Evolutionary conservation across 2,113 vertebrate species (phyloP).

Genomic region (Gopherus flavomarginatus): DNA sequence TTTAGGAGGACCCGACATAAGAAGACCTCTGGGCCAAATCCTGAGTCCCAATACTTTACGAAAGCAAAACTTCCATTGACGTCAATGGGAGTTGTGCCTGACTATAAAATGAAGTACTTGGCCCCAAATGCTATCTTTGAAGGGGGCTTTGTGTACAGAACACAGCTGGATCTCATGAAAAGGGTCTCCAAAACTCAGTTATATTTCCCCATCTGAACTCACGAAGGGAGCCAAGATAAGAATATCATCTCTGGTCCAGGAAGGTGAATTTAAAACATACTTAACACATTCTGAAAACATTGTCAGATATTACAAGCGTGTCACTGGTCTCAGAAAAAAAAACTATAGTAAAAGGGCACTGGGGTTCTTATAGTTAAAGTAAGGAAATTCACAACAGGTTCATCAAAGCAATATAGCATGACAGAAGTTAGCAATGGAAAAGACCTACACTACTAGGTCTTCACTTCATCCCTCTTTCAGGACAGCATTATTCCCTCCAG

Average conservation of each 20-base stretch:
- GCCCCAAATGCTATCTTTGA: slow-evolving; percentile 41
- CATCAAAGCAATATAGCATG: not conserved
- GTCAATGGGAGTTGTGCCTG: slow-evolving; percentile 58
- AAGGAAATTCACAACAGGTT: slow-evolving; percentile 12
- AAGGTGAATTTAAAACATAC: slow-evolving; percentile 7
- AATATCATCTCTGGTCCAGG: slow-evolving; percentile 27
- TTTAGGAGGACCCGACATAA: not conserved
- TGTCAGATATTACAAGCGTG: not conserved
- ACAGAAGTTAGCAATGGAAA: slow-evolving; percentile 20
- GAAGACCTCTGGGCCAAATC: slow-evolving; percentile 37
- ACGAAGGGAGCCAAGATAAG: slow-evolving; percentile 24
- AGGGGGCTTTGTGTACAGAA: slow-evolving; percentile 19
- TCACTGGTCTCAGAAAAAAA: slow-evolving; percentile 11
- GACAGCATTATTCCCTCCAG: not conserved
- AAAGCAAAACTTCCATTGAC: slow-evolving; percentile 55
- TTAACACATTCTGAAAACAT: not conserved
- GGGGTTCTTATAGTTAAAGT: not conserved
- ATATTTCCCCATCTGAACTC: not conserved
- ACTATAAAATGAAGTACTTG: slow-evolving; percentile 52
- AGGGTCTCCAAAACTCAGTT: slow-evolving; percentile 40
- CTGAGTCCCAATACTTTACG: not conserved
- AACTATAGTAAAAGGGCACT: slow-evolving; percentile 7
- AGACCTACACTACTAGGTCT: not conserved
- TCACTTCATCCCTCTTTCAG: not conserved
- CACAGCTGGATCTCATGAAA: slow-evolving; percentile 47